Base-by-base conservation (phyloP, 1,140 invertebrate species). In the Popillia japonica region DNA sequence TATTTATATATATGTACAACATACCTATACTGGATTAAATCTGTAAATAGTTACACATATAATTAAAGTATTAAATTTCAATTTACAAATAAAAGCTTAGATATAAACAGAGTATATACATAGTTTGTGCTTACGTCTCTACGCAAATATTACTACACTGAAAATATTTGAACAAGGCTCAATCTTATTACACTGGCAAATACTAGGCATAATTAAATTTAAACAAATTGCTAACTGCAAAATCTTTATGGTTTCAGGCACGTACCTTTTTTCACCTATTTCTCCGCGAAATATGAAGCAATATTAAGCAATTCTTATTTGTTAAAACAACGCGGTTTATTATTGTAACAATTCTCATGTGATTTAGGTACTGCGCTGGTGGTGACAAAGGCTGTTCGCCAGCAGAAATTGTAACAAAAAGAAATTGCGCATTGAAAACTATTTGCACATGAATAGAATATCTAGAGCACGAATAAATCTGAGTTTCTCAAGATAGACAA, bases 271-370 rank as follows among this genome's bases (percentile, higher is more conserved):
- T 55, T 55, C 48, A 55, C 48, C 48, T 55, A 55, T n/a, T n/a
- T 55, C 2, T 55, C 48, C 6, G 6, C 14, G 6, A 55, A 2
- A n/a, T 17, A 55, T 55, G 6, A 55, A 55, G 6, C 48, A 55
- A 55, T n/a, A 14, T 55, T 55, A 55, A 55, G 48, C 48, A 55
- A 55, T 55, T 55, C 48, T 55, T n/a, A 55, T 55, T 55, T 17
- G 17, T 17, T 17, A 17, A 17, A 55, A 17, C 48, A 55, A 55
- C 11, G 6, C 48, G 10, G 44, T 48, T 48, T 55, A 34, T 34
- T 55, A 55, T 55, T 55, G 6, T 17, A 3, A 55, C n/a, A 17
- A 17, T n/a, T 14, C 2, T 3, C 2, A 17, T 55, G 27, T 55
- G 48, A 55, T 55, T 55, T 55, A 55, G 27, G 27, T 34, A 34